A percentile compares a stretch with the other conserved stretches of the same genome.
phyloP scores from a whole-genome alignment of 1,140 invertebrate genomes.

The Ostrea edulis region DNA sequence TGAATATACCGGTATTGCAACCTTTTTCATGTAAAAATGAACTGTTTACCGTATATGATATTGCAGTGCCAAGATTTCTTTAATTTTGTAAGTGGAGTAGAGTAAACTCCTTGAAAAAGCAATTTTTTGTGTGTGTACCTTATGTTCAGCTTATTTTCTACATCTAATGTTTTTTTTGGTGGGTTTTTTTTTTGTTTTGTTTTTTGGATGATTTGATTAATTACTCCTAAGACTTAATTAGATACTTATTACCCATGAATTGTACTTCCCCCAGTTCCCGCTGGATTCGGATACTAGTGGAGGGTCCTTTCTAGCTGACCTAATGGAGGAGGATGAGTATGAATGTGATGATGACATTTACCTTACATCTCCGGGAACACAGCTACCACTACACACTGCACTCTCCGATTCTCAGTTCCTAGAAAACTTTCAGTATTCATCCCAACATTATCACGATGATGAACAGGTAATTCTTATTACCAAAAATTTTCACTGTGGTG shows the following conservation, averaged over 20 bases:
- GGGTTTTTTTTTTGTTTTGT: neutral
- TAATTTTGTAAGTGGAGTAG: no score
- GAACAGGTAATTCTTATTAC: neutral
- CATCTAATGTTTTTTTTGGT: neutral
- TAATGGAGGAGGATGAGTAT: conserved; percentile 18
- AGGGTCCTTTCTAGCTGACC: neutral
- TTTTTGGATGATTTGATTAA: no score
- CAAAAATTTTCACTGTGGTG: no score
- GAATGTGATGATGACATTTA: conserved; percentile 22
- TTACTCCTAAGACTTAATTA: no score
- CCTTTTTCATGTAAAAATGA: no score
- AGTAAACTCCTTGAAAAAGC: no score
- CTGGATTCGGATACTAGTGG: neutral
- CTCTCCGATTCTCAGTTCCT: conserved; percentile 1
- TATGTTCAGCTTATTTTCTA: no score
- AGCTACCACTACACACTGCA: neutral
- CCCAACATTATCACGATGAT: conserved; percentile 2
- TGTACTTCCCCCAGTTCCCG: neutral
- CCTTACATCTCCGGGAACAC: neutral
- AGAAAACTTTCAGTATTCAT: conserved; percentile 33
- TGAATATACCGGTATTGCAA: no score
- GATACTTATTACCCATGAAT: no score
- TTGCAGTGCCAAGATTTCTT: no score
- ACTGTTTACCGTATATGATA: no score
- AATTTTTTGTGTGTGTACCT: no score